phyloP scores from a whole-genome alignment of 2,888 invertebrate genomes.

The Nyleta sp. region DNA sequence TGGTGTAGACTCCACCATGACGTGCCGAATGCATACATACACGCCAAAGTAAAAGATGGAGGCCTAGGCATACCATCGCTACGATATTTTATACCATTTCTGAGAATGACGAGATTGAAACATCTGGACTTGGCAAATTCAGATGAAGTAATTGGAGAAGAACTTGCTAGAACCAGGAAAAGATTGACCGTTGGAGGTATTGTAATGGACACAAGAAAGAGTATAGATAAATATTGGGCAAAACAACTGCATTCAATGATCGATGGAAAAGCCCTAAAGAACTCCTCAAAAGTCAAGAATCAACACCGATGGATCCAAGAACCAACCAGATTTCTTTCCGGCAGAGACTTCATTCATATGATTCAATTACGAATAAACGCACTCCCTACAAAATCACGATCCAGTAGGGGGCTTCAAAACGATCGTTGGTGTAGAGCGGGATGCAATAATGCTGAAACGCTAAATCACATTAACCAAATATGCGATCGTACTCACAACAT shows the following conservation, averaged over 20 bases:
- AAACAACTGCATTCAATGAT: neutral
- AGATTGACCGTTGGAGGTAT: no score
- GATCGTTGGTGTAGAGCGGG: slow-evolving; percentile 71
- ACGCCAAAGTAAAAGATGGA: slow-evolving; percentile 64
- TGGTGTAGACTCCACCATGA: slow-evolving; percentile 75
- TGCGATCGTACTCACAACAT: slow-evolving; percentile 75
- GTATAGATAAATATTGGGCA: slow-evolving; percentile 2
- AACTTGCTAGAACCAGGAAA: no score
- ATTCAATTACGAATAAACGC: slow-evolving; percentile 73
- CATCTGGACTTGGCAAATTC: no score
- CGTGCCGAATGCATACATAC: slow-evolving; percentile 73
- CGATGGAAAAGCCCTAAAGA: neutral
- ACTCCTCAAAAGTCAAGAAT: neutral
- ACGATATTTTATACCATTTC: neutral
- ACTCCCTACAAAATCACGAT: slow-evolving; percentile 70
- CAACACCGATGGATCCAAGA: slow-evolving; percentile 64
- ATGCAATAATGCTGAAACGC: slow-evolving; percentile 72
- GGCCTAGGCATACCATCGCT: slow-evolving; percentile 68
- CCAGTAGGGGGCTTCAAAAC: no score
- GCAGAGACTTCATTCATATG: slow-evolving; percentile 75
- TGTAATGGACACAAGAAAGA: neutral
- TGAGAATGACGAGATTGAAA: neutral
- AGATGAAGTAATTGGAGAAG: neutral
- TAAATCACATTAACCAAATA: slow-evolving; percentile 73
- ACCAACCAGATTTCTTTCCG: slow-evolving; percentile 68